Percentiles rank a stretch among this genome's conserved stretches.
phyloP scores from a whole-genome alignment of 2,113 vertebrate genomes.

The Semnornis frantzii region DNA sequence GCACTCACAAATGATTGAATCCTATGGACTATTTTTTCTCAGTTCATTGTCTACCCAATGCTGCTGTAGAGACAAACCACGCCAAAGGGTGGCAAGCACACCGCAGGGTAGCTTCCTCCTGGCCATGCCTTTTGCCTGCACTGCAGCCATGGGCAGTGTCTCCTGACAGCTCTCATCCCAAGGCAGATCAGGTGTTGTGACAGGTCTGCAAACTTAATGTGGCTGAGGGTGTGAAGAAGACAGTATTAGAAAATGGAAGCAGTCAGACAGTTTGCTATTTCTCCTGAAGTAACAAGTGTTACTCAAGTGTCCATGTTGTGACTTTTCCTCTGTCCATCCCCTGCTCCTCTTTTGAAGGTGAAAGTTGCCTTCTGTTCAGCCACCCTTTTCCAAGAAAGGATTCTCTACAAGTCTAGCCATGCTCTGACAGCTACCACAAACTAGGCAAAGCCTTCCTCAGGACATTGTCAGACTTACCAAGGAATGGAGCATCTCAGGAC shows the following conservation, averaged over 20 bases:
- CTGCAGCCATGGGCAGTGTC: too few species aligned
- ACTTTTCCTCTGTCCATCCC: not conserved
- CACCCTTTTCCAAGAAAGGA: not conserved
- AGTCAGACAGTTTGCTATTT: not conserved
- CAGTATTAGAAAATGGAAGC: not conserved
- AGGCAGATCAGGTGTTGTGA: not conserved
- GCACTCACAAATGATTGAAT: not conserved
- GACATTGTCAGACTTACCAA: not conserved
- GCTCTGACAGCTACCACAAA: not conserved
- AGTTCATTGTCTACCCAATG: not conserved
- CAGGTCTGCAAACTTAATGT: not conserved
- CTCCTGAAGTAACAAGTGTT: not conserved
- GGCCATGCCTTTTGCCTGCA: not conserved
- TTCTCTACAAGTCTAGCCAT: not conserved
- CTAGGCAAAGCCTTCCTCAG: not conserved
- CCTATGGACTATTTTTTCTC: not conserved
- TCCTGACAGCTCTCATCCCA: not conserved
- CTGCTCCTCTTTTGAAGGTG: not conserved
- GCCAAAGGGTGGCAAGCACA: too few species aligned
- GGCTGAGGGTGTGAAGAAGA: not conserved
- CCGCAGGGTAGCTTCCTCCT: not conserved
- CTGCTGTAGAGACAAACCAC: not conserved
- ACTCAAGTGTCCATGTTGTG: not conserved
- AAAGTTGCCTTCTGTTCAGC: not conserved
- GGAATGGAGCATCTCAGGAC: not conserved